phyloP scores from a whole-genome alignment of 2,797 vertebrate species.

The Poecilia velifera region DNA sequence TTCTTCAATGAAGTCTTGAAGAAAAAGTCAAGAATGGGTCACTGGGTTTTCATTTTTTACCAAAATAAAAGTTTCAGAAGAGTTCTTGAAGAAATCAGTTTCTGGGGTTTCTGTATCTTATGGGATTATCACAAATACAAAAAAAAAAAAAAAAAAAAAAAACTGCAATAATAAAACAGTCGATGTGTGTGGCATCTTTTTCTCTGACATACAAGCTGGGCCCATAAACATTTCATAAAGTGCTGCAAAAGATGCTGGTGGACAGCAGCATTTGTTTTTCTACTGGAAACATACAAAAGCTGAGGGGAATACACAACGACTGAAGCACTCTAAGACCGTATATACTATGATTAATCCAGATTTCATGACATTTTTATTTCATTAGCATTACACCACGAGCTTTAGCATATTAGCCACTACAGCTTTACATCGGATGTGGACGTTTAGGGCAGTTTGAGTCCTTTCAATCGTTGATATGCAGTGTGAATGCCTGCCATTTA shows the following conservation, averaged over 20 bases:
- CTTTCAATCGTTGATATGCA: not conserved
- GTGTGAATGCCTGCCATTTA: not conserved
- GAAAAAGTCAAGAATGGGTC: not conserved
- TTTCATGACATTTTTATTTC: not conserved
- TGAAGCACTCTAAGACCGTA: not conserved
- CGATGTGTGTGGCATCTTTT: not conserved
- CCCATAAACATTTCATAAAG: slow-evolving; percentile 5
- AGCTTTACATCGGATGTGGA: not conserved
- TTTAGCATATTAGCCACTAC: not conserved
- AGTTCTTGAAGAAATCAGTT: not conserved
- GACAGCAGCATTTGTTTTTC: not conserved
- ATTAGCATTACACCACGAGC: not conserved
- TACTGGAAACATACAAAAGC: not conserved
- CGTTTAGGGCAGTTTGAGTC: not conserved
- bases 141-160: rapidly evolving
- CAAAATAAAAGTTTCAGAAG: not conserved
- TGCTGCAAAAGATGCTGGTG: not conserved
- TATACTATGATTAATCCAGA: not conserved
- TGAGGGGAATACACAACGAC: slow-evolving; percentile 1
- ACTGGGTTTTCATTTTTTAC: not conserved
- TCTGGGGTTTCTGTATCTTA: not conserved
- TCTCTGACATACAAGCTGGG: not conserved
- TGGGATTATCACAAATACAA: not conserved
- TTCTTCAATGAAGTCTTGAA: not conserved
- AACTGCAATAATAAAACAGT: not conserved